phyloP scores from a whole-genome alignment of 1,140 invertebrate genomes.

The Sarcophaga bullata region DNA sequence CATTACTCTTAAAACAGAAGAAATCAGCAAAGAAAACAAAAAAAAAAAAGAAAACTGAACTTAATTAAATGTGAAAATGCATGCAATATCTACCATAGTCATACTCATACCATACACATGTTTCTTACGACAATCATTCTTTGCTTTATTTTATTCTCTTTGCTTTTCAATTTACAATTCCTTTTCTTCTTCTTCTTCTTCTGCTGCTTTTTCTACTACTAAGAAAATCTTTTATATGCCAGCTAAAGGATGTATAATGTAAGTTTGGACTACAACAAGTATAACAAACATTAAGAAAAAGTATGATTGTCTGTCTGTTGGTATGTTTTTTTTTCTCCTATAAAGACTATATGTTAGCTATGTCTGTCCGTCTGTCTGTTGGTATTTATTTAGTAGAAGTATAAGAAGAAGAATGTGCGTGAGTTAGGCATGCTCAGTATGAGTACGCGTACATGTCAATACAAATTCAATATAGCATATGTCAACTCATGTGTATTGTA shows the following conservation, averaged over 20 bases:
- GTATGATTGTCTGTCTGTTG: no score
- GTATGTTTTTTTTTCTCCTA: no score
- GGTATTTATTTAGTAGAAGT: no score
- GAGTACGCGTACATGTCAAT: slow-evolving; percentile 40
- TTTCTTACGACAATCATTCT: neutral
- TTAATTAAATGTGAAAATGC: slow-evolving; percentile 41
- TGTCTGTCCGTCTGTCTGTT: no score
- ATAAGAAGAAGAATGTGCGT: slow-evolving; percentile 26
- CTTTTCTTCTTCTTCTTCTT: no score
- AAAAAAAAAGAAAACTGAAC: slow-evolving; percentile 11
- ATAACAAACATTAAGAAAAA: neutral
- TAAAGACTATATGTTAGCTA: no score
- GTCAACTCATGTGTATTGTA: slow-evolving; percentile 36
- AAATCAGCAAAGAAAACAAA: neutral
- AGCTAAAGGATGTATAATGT: neutral
- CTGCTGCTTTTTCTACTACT: neutral
- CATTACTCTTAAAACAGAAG: neutral
- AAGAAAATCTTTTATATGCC: neutral
- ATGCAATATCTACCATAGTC: slow-evolving; percentile 38
- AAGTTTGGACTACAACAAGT: neutral
- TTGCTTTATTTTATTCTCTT: neutral
- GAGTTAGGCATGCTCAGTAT: slow-evolving; percentile 40
- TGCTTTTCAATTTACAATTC: neutral
- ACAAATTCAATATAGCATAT: slow-evolving; percentile 40
- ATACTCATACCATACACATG: slow-evolving; percentile 18